Evolutionary conservation across 2,113 vertebrate species (phyloP).

Genomic region (Asarcornis scutulata): DNA sequence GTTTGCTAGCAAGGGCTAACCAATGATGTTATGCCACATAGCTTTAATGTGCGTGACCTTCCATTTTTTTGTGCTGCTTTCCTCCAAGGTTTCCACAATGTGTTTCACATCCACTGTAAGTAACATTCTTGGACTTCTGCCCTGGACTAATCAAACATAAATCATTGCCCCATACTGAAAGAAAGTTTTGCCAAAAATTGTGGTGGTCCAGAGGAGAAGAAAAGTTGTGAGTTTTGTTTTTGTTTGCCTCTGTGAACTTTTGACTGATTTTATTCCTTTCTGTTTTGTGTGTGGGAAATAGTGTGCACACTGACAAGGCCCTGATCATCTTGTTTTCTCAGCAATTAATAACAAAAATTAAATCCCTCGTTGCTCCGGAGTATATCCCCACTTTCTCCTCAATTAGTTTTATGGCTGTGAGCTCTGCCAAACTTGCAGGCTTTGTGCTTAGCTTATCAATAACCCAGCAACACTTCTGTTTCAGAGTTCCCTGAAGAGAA

Average conservation of each 20-base stretch:
- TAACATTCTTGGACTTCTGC: conserved; percentile 35
- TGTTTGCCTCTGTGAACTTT: neutral
- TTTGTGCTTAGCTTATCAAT: neutral
- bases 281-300: neutral
- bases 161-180: conserved; percentile 6
- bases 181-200: conserved; percentile 22
- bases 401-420: neutral
- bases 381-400: neutral
- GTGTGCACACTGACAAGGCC: neutral
- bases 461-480: conserved; percentile 55
- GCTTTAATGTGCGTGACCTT: neutral
- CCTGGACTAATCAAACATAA: conserved; percentile 41
- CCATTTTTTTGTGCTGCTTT: neutral
- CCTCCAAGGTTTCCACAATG: neutral
- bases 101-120: conserved; percentile 24
- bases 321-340: neutral
- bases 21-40: neutral
- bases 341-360: neutral
- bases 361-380: neutral
- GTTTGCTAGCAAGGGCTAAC: neutral
- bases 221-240: neutral
- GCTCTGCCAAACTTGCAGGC: neutral
- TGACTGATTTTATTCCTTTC: neutral
- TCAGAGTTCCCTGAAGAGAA: conserved; percentile 91
- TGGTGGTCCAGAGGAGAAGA: neutral